Evolutionary conservation across 2,113 vertebrate genomes (phyloP), one percentile per base, ranked within the genome.

Genomic region (Malurus cyaneus): DNA sequence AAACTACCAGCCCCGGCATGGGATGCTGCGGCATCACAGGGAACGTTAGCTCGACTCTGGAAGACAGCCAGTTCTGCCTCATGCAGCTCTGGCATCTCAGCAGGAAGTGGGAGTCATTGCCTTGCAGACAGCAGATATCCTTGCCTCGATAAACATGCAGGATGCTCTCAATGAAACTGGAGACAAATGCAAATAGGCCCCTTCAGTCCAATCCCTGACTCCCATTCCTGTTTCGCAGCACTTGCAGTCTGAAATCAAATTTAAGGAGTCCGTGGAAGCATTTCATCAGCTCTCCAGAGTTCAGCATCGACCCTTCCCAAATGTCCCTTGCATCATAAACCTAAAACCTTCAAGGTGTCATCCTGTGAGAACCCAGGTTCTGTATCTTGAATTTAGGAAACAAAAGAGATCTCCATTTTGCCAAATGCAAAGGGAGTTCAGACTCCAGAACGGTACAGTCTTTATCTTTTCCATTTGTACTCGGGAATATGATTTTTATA

Each of bases 31-130:
- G 4, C 76, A 39, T 24, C 86, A 14, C 21, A 11, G 65, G 73
- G 52, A 67, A 49, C 0, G 0, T 31, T 36, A 60, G 52, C n/a
- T 89, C 0, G 9, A 42, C 47, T 21, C 65, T 79, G 96, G 81
- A 65, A 46, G 53, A 32, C 0, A 0, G 89, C 89, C 92, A 80
- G 78, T 24, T 65, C 89, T 85, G 94, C 78, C 61, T 91, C 73
- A 87, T 31, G 81, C 80, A 62, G 77, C 54, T 65, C 44, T 54
- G 60, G 89, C 89, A 94, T 56, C 77, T 74, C 54, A 50, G 77
- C 1, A 3, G 89, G 72, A 80, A 26, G 47, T 4, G 80, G 70
- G 89, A 86, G 34, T 31, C 83, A n/a, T 3, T 44, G 80, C 87
- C 84, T 36, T 31, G 89, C 86, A 73, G 76, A 32, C 50, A 78